Evolutionary conservation across 1,140 invertebrate genomes (phyloP), one percentile per base, ranked within the genome.

Genomic region (Hylaeus anthracinus): DNA sequence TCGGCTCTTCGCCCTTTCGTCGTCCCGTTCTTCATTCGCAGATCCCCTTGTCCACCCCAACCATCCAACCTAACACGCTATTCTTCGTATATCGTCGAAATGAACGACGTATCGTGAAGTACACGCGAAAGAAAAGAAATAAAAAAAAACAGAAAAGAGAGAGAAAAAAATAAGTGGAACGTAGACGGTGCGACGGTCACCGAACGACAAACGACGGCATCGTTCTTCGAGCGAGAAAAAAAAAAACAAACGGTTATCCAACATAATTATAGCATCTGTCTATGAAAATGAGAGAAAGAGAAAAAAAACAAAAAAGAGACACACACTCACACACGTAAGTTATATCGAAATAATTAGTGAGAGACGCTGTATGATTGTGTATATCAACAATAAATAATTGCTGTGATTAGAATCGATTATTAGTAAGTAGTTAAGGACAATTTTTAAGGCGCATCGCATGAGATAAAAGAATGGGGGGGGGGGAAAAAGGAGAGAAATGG

Each of bases 371-470:
- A 93, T 92, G 92, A 93, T 93, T 91, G 91, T 93, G 91, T 93
- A 92, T 93, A 93, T 93, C 92, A 93, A 93, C 93, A 93, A 93
- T 93, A 93, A 93, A 93, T 93, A 92, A 90, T 93, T 93, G 92
- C 93, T 93, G 93, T 93, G 92, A 93, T 93, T 93, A 93, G 92
- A 93, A 91, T 92, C 90, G 91, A 92, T 92, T 92, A 91, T 92
- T 90, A 90, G 88, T 89, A 90, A 92, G 88, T 92, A 91, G 88
- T 91, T 93, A 93, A 92, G 92, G 87, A 90, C 88, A 89, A 91
- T 92, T 92, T 92, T 91, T 90, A 92, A 90, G 86, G 84, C 79
- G 88, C 84, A 88, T 89, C 84, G 85, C 75, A 66, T 10, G 63
- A 79, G 81, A 77, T 26, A 69, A 82, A 45, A 81, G 56, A 63